Evolutionary conservation across 2,113 vertebrate species (phyloP).

Genomic region (Trogon melanurus): DNA sequence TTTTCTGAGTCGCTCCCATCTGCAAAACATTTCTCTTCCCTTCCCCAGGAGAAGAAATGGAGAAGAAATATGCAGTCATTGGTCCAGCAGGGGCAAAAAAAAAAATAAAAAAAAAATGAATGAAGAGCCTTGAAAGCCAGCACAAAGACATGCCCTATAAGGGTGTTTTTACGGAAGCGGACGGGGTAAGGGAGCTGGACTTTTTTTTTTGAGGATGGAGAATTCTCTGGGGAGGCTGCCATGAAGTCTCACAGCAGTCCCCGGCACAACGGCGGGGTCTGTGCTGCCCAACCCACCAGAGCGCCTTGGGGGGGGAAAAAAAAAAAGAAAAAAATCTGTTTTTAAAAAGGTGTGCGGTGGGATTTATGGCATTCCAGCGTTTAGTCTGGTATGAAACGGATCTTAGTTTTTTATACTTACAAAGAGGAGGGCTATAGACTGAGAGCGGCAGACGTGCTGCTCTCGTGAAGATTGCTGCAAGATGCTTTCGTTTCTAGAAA

Average conservation of each 20-base stretch:
- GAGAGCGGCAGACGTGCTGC: background rate
- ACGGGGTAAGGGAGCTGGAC: background rate
- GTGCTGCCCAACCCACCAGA: background rate
- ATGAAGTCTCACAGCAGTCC: background rate
- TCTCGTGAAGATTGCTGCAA: background rate
- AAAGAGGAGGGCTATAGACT: background rate
- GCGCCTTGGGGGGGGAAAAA: rapidly evolving
- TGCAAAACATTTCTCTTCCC: background rate
- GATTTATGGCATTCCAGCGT: constrained; percentile 7
- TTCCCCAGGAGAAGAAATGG: background rate
- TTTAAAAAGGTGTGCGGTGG: background rate
- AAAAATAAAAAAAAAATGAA: background rate
- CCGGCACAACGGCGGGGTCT: background rate
- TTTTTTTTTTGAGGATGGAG: background rate
- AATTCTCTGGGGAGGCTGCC: background rate
- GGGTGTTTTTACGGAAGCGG: background rate
- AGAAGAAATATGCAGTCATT: background rate
- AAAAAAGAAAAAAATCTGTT: background rate
- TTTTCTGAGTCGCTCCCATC: background rate
- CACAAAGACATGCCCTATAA: background rate
- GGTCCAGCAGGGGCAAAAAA: background rate
- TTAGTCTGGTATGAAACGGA: background rate
- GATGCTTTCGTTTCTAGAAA: background rate
- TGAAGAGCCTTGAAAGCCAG: constrained; percentile 32
- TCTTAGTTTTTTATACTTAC: background rate